These are phyloP conservation scores for Geopemphigus sp. DNA, from an alignment of 1,140 invertebrate species.

Conservation along the genomic window DNA sequence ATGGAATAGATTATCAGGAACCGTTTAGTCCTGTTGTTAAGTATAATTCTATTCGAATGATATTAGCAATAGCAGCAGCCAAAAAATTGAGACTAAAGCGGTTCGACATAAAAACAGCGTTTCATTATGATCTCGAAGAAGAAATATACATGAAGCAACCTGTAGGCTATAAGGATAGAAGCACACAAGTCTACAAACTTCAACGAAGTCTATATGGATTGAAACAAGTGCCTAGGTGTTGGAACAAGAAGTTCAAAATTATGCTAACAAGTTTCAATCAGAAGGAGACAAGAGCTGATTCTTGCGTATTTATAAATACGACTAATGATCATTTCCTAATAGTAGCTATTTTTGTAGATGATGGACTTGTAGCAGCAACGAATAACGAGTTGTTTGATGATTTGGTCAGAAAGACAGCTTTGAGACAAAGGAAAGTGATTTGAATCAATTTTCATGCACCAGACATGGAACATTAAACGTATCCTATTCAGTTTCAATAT, in stretches of 20 bases:
- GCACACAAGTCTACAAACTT: slow-evolving; percentile 53
- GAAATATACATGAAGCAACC: slow-evolving; percentile 55
- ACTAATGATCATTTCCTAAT: slow-evolving; percentile 51
- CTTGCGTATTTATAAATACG: slow-evolving; percentile 54
- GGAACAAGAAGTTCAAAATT: slow-evolving; percentile 53
- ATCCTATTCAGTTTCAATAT: no score
- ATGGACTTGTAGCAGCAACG: slow-evolving; percentile 55
- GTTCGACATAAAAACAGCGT: slow-evolving; percentile 56
- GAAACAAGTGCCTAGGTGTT: slow-evolving; percentile 54
- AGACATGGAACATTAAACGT: no score
- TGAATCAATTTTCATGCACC: no score
- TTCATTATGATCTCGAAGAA: slow-evolving; percentile 56
- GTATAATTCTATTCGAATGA: slow-evolving; percentile 54
- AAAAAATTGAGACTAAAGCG: slow-evolving; percentile 54
- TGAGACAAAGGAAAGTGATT: no score
- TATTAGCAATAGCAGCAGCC: slow-evolving; percentile 55
- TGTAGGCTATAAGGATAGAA: slow-evolving; percentile 54
- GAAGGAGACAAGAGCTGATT: slow-evolving; percentile 54
- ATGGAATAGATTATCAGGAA: slow-evolving; percentile 55
- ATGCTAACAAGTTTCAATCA: slow-evolving; percentile 52
- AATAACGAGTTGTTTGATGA: slow-evolving; percentile 8
- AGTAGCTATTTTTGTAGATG: slow-evolving; percentile 55
- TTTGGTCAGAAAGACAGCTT: slow-evolving; percentile 51
- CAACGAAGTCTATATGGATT: slow-evolving; percentile 56
- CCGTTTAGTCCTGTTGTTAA: slow-evolving; percentile 55